Percentiles rank a stretch among this genome's conserved stretches.
Evolutionary conservation across 2,797 vertebrate genomes (phyloP).

Genomic region (Tauraco hartlaubi): DNA sequence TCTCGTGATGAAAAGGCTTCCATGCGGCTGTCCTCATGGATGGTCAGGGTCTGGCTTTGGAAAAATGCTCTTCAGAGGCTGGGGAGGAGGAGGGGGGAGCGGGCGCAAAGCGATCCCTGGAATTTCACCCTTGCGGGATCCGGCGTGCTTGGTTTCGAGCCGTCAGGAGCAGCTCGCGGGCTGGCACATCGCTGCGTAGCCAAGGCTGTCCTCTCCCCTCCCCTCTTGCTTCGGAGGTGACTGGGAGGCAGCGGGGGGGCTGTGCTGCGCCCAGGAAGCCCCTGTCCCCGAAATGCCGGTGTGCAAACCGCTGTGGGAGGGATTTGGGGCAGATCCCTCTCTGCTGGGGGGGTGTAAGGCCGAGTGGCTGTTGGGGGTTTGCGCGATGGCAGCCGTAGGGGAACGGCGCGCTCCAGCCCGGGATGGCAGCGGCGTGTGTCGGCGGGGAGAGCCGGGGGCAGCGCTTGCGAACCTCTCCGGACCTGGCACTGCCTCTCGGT

Average conservation of each 20-base stretch:
- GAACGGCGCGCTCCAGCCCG: rapidly evolving
- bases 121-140: constrained; percentile 11
- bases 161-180: not conserved
- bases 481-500: not conserved
- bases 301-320: rapidly evolving
- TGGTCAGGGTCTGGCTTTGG: constrained; percentile 22
- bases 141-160: not conserved
- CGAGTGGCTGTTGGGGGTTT: not conserved
- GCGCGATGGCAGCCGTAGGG: not conserved
- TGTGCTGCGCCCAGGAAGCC: not conserved
- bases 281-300: not conserved
- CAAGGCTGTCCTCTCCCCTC: not conserved
- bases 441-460: not conserved
- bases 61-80: constrained; percentile 34
- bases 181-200: not conserved
- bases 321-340: not conserved
- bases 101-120: not conserved
- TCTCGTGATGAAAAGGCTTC: constrained; percentile 44
- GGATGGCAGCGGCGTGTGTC: not conserved
- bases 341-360: not conserved
- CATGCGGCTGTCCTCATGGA: not conserved
- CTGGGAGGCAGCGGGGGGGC: rapidly evolving
- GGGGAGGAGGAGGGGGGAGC: not conserved
- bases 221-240: not conserved
- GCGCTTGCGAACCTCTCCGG: not conserved